phyloP scores from a whole-genome alignment of 2,888 invertebrate genomes.

The Volucella bombylans region DNA sequence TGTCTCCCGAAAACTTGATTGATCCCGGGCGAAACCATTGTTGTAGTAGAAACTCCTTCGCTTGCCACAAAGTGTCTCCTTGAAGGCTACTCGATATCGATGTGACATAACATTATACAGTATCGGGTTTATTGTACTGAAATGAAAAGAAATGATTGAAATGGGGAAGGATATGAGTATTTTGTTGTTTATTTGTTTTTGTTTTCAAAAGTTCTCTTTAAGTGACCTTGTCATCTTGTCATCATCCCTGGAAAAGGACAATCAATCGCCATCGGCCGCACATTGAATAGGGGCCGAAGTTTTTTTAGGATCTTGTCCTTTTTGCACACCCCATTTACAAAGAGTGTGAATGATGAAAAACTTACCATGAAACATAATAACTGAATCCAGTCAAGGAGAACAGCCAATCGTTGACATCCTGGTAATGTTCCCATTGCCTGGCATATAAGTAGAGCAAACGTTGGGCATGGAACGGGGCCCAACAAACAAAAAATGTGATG shows the following conservation, averaged over 20 bases:
- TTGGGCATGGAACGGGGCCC: constrained; percentile 98
- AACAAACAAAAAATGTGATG: constrained; percentile 95
- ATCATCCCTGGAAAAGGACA: constrained; percentile 25
- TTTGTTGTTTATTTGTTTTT: not conserved
- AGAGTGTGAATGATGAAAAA: constrained; percentile 1
- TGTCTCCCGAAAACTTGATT: constrained; percentile 86
- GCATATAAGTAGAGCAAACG: constrained; percentile 92
- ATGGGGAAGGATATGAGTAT: constrained; percentile 20
- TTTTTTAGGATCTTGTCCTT: constrained; percentile 9
- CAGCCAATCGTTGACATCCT: constrained; percentile 89
- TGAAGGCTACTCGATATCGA: constrained; percentile 90
- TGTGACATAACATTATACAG: constrained; percentile 92
- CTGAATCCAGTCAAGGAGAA: constrained; percentile 91
- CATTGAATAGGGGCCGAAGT: not conserved
- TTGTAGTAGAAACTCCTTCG: constrained; percentile 81
- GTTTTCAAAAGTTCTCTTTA: too few species aligned
- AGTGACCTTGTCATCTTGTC: constrained; percentile 8
- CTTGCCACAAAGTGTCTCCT: constrained; percentile 88
- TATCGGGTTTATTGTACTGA: constrained; percentile 92
- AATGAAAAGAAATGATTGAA: constrained; percentile 2
- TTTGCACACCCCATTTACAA: constrained; percentile 26
- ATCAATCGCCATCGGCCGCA: constrained; percentile 35
- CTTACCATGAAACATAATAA: constrained; percentile 88
- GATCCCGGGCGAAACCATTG: constrained; percentile 84
- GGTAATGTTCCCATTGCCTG: constrained; percentile 85